Evolutionary conservation across 2,888 invertebrate species (phyloP), one percentile per base, ranked within the genome.

Genomic region (Xestia c-nigrum): DNA sequence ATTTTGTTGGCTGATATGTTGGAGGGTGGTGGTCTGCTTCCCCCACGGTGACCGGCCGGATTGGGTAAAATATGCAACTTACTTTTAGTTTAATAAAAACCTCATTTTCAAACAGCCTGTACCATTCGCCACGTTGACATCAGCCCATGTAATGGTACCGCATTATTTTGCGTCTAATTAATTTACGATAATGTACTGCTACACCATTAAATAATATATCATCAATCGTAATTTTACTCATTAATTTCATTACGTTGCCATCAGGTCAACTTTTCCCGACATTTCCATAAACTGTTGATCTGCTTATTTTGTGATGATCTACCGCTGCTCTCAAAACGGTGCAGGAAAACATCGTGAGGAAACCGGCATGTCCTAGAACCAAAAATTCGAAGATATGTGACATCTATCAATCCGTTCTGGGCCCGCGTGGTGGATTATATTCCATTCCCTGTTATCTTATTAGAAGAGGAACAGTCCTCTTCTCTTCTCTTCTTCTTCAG

Each of bases 101-200:
- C 73, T 24, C 9, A 14, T 59, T 84, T 52, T 4, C 38, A 77
- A 79, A 85, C 91, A 90, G 0, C 86, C 90, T 91, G 90, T 91
- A 87, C 43, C 31, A 57, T 24, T 63, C 16, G 14, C 57, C 74
- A 63, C 89, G 90, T 89, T 92, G 93, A 92, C 91, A 89, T 89
- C 85, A 84, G 83, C 85, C 80, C 83, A 78, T 78, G 84, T 92
- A 93, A 92, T 92, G 93, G 91, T 85, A 85, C 87, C 90, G 80
- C 91, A 92, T 94, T 93, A 94, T 94, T 94, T 92, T 90, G 86
- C 85, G 85, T 87, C 89, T 94, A 94, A 95, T 95, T 94, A 95
- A 95, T 95, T 95, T 95, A 94, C 92, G 94, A 92, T 93, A 94
- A 94, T 94, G 92, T 89, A 85, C 89, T 84, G 89, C 90, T 90